Conservation (phyloP, 1,140 invertebrate species). For the Asobara japonica region DNA sequence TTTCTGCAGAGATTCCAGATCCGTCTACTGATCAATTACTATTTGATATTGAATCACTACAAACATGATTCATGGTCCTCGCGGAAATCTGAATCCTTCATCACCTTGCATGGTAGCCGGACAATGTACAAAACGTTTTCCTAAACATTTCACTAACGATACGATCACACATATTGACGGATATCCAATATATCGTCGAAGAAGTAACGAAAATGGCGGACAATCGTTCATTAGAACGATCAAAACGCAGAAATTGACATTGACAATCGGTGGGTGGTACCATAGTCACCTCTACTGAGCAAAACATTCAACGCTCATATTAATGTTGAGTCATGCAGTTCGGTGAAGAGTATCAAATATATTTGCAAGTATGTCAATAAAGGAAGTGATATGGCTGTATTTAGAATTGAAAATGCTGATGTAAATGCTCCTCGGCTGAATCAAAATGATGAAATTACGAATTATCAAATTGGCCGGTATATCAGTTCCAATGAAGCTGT, state of each 20-base stretch:
- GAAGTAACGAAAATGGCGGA: conserved; percentile 23
- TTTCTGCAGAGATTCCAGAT: conserved; percentile 70
- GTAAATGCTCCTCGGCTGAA: too few relatives aligned
- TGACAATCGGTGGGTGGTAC: conserved; percentile 60
- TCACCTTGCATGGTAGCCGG: conserved; percentile 61
- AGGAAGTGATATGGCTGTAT: conserved; percentile 50
- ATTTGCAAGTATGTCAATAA: conserved; percentile 62
- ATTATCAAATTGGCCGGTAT: conserved; percentile 53
- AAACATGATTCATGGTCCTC: conserved; percentile 56
- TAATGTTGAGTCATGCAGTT: conserved; percentile 57
- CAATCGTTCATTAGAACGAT: conserved; percentile 10
- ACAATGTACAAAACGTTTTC: conserved; percentile 56
- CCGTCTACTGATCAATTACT: conserved; percentile 54
- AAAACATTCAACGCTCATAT: conserved; percentile 52
- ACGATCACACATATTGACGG: conserved; percentile 50
- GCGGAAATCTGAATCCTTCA: conserved; percentile 48
- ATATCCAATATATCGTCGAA: conserved; percentile 34
- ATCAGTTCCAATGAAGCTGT: too few relatives aligned
- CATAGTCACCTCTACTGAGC: conserved; percentile 51
- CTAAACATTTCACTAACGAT: conserved; percentile 45
- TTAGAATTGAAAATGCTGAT: conserved; percentile 28
- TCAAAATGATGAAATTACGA: conserved; percentile 54
- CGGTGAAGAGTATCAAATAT: conserved; percentile 60
- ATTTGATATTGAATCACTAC: conserved; percentile 53
- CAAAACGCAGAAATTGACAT: conserved; percentile 39